Base-by-base conservation (phyloP, 1,140 invertebrate genomes). In the Aethina tumida region DNA sequence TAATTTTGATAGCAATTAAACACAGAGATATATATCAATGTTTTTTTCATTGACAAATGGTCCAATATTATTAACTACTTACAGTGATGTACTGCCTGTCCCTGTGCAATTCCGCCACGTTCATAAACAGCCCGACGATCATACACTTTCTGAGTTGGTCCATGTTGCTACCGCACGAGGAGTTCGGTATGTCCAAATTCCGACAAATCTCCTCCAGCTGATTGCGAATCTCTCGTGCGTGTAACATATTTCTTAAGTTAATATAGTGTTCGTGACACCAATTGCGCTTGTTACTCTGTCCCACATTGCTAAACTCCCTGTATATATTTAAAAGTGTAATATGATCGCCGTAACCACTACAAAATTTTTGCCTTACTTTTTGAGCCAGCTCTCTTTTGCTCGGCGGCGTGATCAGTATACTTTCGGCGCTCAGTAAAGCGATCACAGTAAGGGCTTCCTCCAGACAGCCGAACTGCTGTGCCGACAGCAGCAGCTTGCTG, bases 221-320 rank as follows among this genome's bases (percentile, higher is more conserved):
- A 38, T 78, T 73, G 10, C 90, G 69, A 3, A 97, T 81, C 49
- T 90, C 79, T 16, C 65, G 59, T 0, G 85, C 91, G 55, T 88
- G 87, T 16, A 74, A 69, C 50, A 98, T 67, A 68, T 96, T 94
- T 39, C 87, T 74, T 39, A 72, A 64, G 60, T 95, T 86, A 15
- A 97, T 64, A 59, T 79, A 94, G 64, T 97, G 92, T 38, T 92
- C 85, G 55, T 77, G 75, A 58, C 92, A 96, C 88, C 89, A 97
- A 58, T 77, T 66, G 41, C 52, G 52, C 55, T 72, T 77, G 67
- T 88, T 89, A 58, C 82, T 84, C 40, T 80, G 70, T 14, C 75
- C 74, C 3, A 74, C 67, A 54, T 75, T 79, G 41, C 70, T 75
- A 62, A 77, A 97, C 5, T 77, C 78, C 50, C 79, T 76, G 57